Percentiles rank a stretch among this genome's conserved stretches.
Conservation (phyloP, 2,113 vertebrate genomes). For the Tiliqua scincoides region DNA sequence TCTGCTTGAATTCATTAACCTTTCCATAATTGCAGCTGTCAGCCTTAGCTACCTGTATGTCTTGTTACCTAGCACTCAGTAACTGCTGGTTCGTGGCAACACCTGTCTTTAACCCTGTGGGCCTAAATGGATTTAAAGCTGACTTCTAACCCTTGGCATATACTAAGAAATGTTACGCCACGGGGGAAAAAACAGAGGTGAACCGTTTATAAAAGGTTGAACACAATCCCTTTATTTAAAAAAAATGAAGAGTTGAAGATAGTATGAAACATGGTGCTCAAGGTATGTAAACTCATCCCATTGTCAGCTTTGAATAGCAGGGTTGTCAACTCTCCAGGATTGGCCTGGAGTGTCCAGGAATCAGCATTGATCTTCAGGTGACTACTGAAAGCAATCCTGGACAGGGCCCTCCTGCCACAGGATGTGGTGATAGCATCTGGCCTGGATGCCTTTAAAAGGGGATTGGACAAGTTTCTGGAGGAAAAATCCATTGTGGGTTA, state of each 20-base stretch:
- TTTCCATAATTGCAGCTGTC: slow-evolving; percentile 3
- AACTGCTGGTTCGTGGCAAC: neutral
- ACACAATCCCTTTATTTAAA: neutral
- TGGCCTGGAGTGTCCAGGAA: too few relatives aligned
- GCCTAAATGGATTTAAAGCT: neutral
- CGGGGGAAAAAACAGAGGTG: neutral
- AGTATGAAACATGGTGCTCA: neutral
- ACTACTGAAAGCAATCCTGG: too few relatives aligned
- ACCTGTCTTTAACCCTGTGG: neutral
- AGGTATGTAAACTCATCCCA: neutral
- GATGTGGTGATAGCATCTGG: too few relatives aligned
- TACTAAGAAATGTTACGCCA: neutral
- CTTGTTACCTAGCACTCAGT: neutral
- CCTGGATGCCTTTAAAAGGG: too few relatives aligned
- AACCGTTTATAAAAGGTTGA: neutral
- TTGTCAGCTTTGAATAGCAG: too few relatives aligned
- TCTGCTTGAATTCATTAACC: neutral
- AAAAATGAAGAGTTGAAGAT: neutral
- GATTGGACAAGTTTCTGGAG: too few relatives aligned
- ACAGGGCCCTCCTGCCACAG: too few relatives aligned
- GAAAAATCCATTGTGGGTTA: too few relatives aligned
- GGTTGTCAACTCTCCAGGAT: too few relatives aligned
- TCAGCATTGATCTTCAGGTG: too few relatives aligned
- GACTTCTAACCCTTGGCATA: neutral
- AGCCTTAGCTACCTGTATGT: neutral